Percentiles rank a stretch among this genome's conserved stretches.
These are phyloP conservation scores for Scaptomyza reducta DNA, from an alignment of 2,888 invertebrate species.

Conservation along the genomic window DNA sequence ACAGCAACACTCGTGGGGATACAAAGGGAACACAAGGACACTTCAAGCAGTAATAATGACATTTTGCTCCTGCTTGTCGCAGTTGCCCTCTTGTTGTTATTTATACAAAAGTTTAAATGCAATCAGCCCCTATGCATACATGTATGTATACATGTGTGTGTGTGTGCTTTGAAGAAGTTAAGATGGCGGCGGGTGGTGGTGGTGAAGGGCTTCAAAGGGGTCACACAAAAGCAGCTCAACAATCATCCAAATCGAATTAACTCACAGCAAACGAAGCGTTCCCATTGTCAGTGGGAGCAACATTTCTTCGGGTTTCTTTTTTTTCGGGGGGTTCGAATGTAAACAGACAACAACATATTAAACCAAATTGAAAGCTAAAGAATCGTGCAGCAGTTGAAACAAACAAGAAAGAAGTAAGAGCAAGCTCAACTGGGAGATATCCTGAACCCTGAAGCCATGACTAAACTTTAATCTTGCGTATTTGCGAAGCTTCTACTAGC, in stretches of 20 bases:
- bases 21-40: constrained; percentile 34
- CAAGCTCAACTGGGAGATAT: no score
- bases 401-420: no score
- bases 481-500: no score
- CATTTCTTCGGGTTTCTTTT: not conserved
- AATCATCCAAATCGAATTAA: constrained; percentile 45
- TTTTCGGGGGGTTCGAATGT: constrained; percentile 12
- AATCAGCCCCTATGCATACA: constrained; percentile 42
- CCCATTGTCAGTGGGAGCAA: constrained; percentile 27
- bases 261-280: constrained; percentile 7
- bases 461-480: no score
- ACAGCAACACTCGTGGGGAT: not conserved
- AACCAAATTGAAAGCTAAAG: no score
- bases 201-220: not conserved
- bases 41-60: constrained; percentile 64
- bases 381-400: no score
- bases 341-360: no score
- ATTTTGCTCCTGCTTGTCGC: constrained; percentile 42
- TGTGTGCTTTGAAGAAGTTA: no score
- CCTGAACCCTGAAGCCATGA: no score
- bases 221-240: constrained; percentile 26
- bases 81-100: constrained; percentile 41
- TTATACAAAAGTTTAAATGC: constrained; percentile 67
- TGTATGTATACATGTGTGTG: no score
- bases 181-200: no score